Evolutionary conservation across 2,113 vertebrate species (phyloP), one percentile per base, ranked within the genome.

Genomic region (Empidonax traillii): DNA sequence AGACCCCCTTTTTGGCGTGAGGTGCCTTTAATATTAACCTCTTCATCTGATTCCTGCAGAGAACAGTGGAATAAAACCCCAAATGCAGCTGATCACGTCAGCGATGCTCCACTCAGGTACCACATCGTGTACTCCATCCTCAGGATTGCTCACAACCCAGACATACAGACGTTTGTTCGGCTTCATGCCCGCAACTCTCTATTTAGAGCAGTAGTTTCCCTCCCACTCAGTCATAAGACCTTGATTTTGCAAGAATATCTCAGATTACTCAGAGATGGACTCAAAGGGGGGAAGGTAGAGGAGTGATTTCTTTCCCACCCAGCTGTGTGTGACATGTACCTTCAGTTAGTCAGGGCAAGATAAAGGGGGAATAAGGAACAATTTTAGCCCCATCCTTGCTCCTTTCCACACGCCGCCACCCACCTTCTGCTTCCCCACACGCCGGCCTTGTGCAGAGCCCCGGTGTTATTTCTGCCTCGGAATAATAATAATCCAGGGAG

Each of bases 401-500:
- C 24, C 23, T 77, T 77, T 44, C 49, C 15, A 4, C 27, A 47
- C 13, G 2, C n/a, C 47, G 8, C 82, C 74, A 20, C 87, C 72
- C 68, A 51, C 65, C 52, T 90, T 20, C 53, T 51, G 59, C 76
- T 53, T 30, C 73, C 61, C 31, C 18, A 28, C 6, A 6, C 30
- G 0, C 35, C 33, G 20, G 79, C 81, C 91, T 56, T 24, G 71
- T 89, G 84, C 33, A 47, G 63, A 11, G 62, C 85, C 47, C 62
- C 3, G 53, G 72, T 93, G 51, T 95, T 96, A 95, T 96, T 95
- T 82, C 75, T 84, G 85, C 85, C 76, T 87, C 46, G 10, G 91
- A 97, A 97, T 96, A 93, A 95, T 83, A 91, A 96, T 84, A 95
- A 92, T 79, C 65, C 5, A 23, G 82, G 77, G 69, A 55, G 75